Conservation (phyloP, 2,113 vertebrate genomes). For the Cyprinodon brontotheroides region DNA sequence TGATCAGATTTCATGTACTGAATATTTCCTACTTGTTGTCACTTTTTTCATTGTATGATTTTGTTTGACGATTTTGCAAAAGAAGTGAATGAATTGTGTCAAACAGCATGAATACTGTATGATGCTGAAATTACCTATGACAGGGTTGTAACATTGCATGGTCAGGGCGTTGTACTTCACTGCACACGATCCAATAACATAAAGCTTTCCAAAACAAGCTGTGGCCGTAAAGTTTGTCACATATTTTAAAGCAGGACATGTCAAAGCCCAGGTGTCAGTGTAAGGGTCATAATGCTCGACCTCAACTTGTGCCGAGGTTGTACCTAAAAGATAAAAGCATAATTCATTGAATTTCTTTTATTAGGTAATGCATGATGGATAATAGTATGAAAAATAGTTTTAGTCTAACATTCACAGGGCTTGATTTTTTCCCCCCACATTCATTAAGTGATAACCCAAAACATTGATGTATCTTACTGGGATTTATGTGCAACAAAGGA, state of each 20-base stretch:
- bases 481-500: too few relatives aligned
- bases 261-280: slow-evolving; percentile 85
- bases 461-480: too few relatives aligned
- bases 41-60: too few relatives aligned
- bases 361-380: background rate
- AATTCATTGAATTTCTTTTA: background rate
- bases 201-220: slow-evolving; percentile 88
- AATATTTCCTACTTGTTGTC: background rate
- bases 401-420: too few relatives aligned
- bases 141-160: slow-evolving; percentile 96
- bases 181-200: slow-evolving; percentile 94
- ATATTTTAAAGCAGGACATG: slow-evolving; percentile 88
- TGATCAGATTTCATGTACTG: background rate
- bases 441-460: too few relatives aligned
- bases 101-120: background rate
- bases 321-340: slow-evolving; percentile 79
- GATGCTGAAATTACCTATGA: slow-evolving; percentile 82
- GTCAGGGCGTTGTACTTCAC: slow-evolving; percentile 93
- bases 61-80: background rate
- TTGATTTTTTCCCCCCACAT: too few relatives aligned
- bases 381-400: background rate
- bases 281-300: slow-evolving; percentile 95
- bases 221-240: slow-evolving; percentile 93
- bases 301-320: slow-evolving; percentile 84
- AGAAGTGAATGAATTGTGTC: background rate